Evolutionary conservation across 2,797 vertebrate genomes (phyloP).

Genomic region (Myotis daubentonii): DNA sequence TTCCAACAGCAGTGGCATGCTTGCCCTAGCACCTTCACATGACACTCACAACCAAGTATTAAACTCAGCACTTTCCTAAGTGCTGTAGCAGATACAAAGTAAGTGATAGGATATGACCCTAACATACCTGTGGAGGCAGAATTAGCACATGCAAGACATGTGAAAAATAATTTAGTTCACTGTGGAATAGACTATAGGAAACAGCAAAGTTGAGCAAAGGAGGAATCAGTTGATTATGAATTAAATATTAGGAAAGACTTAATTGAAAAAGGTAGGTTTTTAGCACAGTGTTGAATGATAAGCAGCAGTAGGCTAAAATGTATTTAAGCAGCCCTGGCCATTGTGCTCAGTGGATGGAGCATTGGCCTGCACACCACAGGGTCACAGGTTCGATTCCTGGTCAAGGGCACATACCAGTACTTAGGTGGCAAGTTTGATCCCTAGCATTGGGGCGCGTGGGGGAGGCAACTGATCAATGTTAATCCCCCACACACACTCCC

Average conservation of each 20-base stretch:
- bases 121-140: neutral
- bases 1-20: neutral
- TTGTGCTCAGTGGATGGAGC: too few species aligned
- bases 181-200: neutral
- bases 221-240: neutral
- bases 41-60: neutral
- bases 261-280: neutral
- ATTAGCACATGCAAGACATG: neutral
- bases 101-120: neutral
- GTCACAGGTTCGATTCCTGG: too few species aligned
- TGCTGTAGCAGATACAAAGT: neutral
- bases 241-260: conserved; percentile 19
- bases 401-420: too few species aligned
- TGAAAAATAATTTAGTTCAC: neutral
- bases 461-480: too few species aligned
- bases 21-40: neutral
- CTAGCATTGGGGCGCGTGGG: too few species aligned
- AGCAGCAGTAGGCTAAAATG: neutral
- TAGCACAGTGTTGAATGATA: neutral
- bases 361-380: too few species aligned
- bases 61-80: neutral
- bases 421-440: too few species aligned
- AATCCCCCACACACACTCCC: too few species aligned
- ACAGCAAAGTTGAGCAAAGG: neutral
- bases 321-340: neutral